These are phyloP conservation scores for Thereva unica DNA, from an alignment of 2,888 invertebrate genomes.

Conservation along the genomic window DNA sequence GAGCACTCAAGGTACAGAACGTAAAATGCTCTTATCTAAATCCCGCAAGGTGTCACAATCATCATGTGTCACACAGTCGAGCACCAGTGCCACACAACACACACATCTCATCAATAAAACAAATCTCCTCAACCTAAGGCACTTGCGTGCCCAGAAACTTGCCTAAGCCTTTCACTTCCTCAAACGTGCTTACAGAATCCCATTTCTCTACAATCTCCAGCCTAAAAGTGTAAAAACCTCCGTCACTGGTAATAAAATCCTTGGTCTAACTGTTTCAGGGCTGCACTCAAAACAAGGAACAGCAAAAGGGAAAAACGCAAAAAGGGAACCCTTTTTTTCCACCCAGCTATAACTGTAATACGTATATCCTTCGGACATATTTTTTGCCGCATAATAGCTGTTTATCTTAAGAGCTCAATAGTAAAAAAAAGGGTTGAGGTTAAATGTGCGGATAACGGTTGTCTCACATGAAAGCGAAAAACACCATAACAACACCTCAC, in stretches of 20 bases:
- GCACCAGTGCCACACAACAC: too few species aligned
- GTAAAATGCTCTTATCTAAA: too few species aligned
- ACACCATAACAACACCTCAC: constrained; percentile 25
- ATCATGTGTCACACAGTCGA: too few species aligned
- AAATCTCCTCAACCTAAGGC: too few species aligned
- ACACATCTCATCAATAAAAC: too few species aligned
- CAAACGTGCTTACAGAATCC: too few species aligned
- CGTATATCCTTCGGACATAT: constrained; percentile 32
- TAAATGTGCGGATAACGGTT: constrained; percentile 42
- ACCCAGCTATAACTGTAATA: background rate
- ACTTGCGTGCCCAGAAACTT: too few species aligned
- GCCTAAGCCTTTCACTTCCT: too few species aligned
- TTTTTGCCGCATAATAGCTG: constrained; percentile 38
- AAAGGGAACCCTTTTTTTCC: constrained; percentile 14
- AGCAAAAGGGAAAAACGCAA: constrained; percentile 1
- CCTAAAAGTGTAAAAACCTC: background rate
- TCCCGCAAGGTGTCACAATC: too few species aligned
- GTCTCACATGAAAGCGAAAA: constrained; percentile 40
- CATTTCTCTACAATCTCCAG: too few species aligned
- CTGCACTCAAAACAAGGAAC: constrained; percentile 6
- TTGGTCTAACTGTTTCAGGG: constrained; percentile 26
- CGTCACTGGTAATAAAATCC: constrained; percentile 24
- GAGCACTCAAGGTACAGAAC: too few species aligned
- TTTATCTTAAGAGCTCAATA: constrained; percentile 39
- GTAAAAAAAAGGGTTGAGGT: constrained; percentile 42